A percentile compares a stretch with the other conserved stretches of the same genome.
Evolutionary conservation across 2,888 invertebrate species (phyloP).

Genomic region (Phaedon cochleariae): DNA sequence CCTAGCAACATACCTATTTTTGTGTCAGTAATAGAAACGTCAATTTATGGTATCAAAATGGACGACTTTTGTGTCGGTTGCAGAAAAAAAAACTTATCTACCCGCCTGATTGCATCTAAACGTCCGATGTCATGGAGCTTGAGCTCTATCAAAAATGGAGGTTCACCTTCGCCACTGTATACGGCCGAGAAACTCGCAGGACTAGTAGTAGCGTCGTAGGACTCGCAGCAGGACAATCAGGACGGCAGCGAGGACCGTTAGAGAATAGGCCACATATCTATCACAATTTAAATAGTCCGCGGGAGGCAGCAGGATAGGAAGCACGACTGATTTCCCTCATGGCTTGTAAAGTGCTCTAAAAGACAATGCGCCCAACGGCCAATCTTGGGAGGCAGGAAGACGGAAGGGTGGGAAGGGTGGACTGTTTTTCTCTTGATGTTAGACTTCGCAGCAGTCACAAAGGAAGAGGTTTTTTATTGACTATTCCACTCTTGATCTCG

Average conservation of each 20-base stretch:
- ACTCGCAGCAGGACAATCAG: conserved; percentile 44
- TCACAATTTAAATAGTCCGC: conserved; percentile 59
- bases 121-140: too few species aligned
- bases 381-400: conserved; percentile 10
- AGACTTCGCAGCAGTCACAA: background rate
- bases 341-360: conserved; percentile 65
- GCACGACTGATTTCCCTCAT: conserved; percentile 65
- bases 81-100: too few species aligned
- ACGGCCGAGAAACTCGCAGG: background rate
- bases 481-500: too few species aligned
- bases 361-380: conserved; percentile 48
- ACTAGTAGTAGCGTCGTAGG: background rate
- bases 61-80: too few species aligned
- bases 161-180: background rate
- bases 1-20: too few species aligned
- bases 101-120: too few species aligned
- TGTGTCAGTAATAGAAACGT: too few species aligned
- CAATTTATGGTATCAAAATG: too few species aligned
- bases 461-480: too few species aligned
- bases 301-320: conserved; percentile 41
- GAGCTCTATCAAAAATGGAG: too few species aligned
- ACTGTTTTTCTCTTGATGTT: background rate
- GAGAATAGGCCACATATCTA: conserved; percentile 53
- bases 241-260: conserved; percentile 45
- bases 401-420: background rate